Conservation (phyloP, 2,888 invertebrate genomes). For the Mimas tiliae region DNA sequence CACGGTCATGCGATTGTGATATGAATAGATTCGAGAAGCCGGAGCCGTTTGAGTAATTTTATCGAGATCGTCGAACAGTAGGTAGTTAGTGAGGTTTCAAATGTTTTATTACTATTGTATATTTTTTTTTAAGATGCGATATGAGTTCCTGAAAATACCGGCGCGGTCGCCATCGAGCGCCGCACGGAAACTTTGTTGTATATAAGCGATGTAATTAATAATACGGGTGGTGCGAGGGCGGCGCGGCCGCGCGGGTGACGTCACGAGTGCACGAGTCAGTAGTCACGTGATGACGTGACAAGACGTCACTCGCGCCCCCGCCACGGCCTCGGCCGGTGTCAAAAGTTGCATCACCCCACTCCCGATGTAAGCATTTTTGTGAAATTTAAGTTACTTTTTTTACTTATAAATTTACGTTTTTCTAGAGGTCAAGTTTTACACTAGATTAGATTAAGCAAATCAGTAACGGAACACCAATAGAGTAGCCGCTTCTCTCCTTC, state of each 20-base stretch:
- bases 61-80: slow-evolving; percentile 83
- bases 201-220: slow-evolving; percentile 74
- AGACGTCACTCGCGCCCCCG: slow-evolving; percentile 32
- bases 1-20: slow-evolving; percentile 84
- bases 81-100: slow-evolving; percentile 85
- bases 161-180: slow-evolving; percentile 64
- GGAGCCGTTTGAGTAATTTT: slow-evolving; percentile 81
- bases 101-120: slow-evolving; percentile 84
- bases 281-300: too few species aligned
- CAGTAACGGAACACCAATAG: slow-evolving; percentile 85
- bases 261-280: slow-evolving; percentile 38
- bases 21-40: slow-evolving; percentile 83
- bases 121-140: slow-evolving; percentile 84
- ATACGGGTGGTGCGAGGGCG: slow-evolving; percentile 54
- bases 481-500: slow-evolving; percentile 84
- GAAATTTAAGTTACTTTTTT: slow-evolving; percentile 82
- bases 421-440: slow-evolving; percentile 83
- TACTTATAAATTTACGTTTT: slow-evolving; percentile 77
- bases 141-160: slow-evolving; percentile 83
- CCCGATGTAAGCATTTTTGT: slow-evolving; percentile 83
- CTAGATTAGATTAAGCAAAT: slow-evolving; percentile 84
- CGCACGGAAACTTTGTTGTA: slow-evolving; percentile 76
- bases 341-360: slow-evolving; percentile 75
- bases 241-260: slow-evolving; percentile 40
- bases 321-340: slow-evolving; percentile 56